Evolutionary conservation across 1,140 invertebrate species (phyloP).

Genomic region (Leptonema lineaticorne): DNA sequence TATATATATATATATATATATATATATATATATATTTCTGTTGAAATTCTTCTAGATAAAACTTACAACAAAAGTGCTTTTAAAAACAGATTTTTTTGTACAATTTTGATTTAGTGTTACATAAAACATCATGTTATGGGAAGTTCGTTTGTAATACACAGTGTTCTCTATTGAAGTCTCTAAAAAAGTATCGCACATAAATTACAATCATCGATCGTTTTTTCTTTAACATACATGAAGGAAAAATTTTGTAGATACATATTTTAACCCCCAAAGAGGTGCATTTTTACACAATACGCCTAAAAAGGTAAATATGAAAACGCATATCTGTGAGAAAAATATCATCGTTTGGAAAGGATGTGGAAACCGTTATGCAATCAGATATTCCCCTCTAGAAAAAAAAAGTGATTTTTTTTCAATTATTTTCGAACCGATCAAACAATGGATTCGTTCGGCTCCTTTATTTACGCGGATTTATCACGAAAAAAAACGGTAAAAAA

Average conservation of each 20-base stretch:
- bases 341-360: conserved; percentile 16
- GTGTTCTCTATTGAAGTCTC: not conserved
- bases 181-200: conserved; percentile 1
- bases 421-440: conserved; percentile 40
- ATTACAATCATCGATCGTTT: conserved; percentile 3
- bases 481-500: conserved; percentile 32
- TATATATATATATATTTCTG: not conserved
- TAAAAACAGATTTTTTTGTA: not conserved
- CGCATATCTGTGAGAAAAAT: conserved; percentile 41
- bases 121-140: not conserved
- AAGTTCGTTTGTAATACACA: not conserved
- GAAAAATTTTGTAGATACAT: not conserved
- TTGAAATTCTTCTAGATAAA: not conserved
- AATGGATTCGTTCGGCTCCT: conserved; percentile 39
- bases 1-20: conserved; percentile 8
- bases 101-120: not conserved
- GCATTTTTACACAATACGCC: too few species aligned
- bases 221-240: too few species aligned
- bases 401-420: conserved; percentile 36
- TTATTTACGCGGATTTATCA: conserved; percentile 33
- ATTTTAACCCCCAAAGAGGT: not conserved
- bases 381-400: conserved; percentile 17
- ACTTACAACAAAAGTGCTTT: too few species aligned
- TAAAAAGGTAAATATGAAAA: not conserved
- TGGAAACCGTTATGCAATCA: conserved; percentile 37